Base-by-base conservation (phyloP, 2,888 invertebrate genomes). In the Tetragonula carbonaria region DNA sequence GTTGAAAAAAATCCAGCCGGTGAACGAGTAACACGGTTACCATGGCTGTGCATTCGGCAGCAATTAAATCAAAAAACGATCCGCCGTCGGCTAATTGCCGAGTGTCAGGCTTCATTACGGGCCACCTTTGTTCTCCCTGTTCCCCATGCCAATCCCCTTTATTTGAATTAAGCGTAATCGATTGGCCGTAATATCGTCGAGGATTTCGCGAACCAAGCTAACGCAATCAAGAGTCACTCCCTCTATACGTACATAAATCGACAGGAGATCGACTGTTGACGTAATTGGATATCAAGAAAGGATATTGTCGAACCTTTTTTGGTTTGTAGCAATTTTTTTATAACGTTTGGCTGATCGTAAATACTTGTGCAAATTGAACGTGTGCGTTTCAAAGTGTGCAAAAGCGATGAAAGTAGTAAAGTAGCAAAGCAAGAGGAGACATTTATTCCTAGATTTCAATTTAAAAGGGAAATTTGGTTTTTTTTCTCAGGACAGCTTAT, bases 41-140 rank as follows among this genome's bases (percentile, higher is more conserved):
- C 45, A 45, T 45, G 65, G 59, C 55, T 38, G 78, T 66, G 57
- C 66, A 65, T 80, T 76, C 77, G 77, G 38, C 77, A 78, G 74
- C 84, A 84, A 84, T 87, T 83, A 80, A 83, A 86, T 87, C 86
- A 86, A 87, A 82, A 86, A 86, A 84, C 74, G 84, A 80, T 80
- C 74, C 80, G 67, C 73, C 74, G 21, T 28, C 38, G 8, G 73
- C 63, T 87, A 87, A 81, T 84, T 81, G 76, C 65, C 72, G 71
- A 59, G 80, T 81, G 86, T 86, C 86, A 84, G 79, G 86, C 80
- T 81, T 87, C 86, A 74, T 87, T 87, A 87, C 78, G 78, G 59
- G 62, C 67, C 68, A 66, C 76, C 86, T 81, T 87, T 86, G 86
- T 86, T 78, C 84, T 55, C 59, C 57, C 79, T 53, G 16, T 16